phyloP scores from a whole-genome alignment of 2,113 vertebrate genomes.

The Rhynchomys soricoides region DNA sequence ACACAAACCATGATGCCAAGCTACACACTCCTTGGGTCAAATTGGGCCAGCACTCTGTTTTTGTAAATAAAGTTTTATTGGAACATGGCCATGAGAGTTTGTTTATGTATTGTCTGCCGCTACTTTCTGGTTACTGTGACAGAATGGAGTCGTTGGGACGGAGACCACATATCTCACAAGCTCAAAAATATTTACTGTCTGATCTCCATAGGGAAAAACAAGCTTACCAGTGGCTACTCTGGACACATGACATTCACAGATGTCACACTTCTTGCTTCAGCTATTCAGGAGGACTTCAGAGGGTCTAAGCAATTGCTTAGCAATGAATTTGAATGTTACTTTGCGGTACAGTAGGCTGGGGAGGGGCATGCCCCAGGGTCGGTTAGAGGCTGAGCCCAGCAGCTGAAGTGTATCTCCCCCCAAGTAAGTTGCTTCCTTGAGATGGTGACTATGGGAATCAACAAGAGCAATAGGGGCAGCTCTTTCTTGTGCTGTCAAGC shows the following conservation, averaged over 20 bases:
- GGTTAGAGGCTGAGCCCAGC: background rate
- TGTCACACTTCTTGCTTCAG: background rate
- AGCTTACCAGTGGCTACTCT: background rate
- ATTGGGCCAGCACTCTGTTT: background rate
- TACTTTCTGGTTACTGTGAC: background rate
- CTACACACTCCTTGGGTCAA: background rate
- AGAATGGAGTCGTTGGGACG: background rate
- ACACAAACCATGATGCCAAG: background rate
- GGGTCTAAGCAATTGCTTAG: background rate
- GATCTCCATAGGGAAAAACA: background rate
- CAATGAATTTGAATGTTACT: background rate
- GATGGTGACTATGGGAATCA: background rate
- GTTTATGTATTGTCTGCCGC: background rate
- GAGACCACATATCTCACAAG: background rate
- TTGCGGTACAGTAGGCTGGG: background rate
- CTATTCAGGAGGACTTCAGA: background rate
- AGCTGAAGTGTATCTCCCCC: background rate
- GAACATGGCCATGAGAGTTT: background rate
- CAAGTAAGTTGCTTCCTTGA: background rate
- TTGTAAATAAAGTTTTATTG: constrained; percentile 77
- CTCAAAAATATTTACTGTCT: constrained; percentile 34
- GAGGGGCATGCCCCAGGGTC: background rate
- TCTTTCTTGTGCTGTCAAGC: no score
- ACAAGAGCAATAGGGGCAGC: accelerated
- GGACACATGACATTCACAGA: background rate